Base-by-base conservation (phyloP, 2,888 invertebrate genomes). In the Hanleya hanleyi region DNA sequence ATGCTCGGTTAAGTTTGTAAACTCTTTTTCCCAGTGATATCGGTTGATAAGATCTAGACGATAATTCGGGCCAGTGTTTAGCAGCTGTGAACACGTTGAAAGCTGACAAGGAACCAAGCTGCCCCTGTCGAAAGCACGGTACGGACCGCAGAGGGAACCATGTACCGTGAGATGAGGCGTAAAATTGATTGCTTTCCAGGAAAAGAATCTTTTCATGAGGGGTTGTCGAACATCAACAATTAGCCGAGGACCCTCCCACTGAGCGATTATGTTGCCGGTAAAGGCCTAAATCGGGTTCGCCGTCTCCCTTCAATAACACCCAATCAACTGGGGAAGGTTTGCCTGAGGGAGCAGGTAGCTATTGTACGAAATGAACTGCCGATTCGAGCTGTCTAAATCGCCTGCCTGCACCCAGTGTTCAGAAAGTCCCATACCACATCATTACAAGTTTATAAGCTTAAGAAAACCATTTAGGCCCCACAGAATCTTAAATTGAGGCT, bases 181-280 rank as follows among this genome's bases (percentile, higher is more conserved):
- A 57, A 57, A 57, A 57, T 57, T 57, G 57, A 57, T 57, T 57
- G 26, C 57, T 57, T 57, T 57, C 22, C 57, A 57, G 57, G 32
- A 29, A 22, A 18, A 32, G 57, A 26, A 26, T 57, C 57, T 57
- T 57, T 57, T 57, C 29, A 57, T 29, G 57, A 29, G 15, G 32
- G 29, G 57, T 29, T 57, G 57, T 57, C 57, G 57, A 15, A 57
- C 57, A 57, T 32, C 57, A 37, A 64, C 64, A 64, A 64, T 64
- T 64, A 64, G 35, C 64, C n/a, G 12, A 18, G 26, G 64, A 36
- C 36, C 64, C 64, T 64, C 64, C 64, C 64, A 64, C 38, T n/a
- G 64, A 22, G 64, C 64, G 64, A 64, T 64, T 64, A 37, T 64
- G 32, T 57, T 57, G 26, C 26, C 22, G 29, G 18, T 57, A 22